Evolutionary conservation across 2,888 invertebrate genomes (phyloP).

Genomic region (Ptychoptera contaminata): DNA sequence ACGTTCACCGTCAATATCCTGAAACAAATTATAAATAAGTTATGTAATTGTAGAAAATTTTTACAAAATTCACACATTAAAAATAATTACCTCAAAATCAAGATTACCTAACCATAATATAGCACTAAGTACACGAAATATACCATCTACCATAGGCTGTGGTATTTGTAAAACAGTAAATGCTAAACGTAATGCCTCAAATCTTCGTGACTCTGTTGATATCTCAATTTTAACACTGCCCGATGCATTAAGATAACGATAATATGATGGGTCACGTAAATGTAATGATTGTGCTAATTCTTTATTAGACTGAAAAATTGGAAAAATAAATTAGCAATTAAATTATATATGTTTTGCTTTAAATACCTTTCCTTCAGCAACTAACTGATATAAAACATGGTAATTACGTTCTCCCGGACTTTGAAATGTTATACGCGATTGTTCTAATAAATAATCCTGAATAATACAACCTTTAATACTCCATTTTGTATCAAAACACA

Average conservation of each 20-base stretch:
- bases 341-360: no score
- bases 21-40: constrained; percentile 11
- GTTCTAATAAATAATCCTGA: constrained; percentile 78
- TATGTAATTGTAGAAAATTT: background rate
- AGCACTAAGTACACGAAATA: constrained; percentile 75
- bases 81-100: constrained; percentile 45
- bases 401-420: constrained; percentile 77
- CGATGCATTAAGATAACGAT: constrained; percentile 70
- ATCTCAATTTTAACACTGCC: constrained; percentile 54
- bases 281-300: constrained; percentile 60
- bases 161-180: constrained; percentile 81
- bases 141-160: constrained; percentile 70
- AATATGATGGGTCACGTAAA: constrained; percentile 57
- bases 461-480: constrained; percentile 85
- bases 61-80: constrained; percentile 21
- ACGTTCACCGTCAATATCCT: constrained; percentile 76
- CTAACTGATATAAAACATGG: constrained; percentile 82
- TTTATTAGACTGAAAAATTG: constrained; percentile 37
- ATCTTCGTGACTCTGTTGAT: constrained; percentile 46
- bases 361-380: constrained; percentile 56
- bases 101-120: constrained; percentile 85
- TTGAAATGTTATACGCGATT: constrained; percentile 81
- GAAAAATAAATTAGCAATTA: constrained; percentile 9
- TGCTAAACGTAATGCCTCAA: constrained; percentile 74
- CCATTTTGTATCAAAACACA: constrained; percentile 75